Base-by-base conservation (phyloP, 2,797 vertebrate genomes). In the Fringilla coelebs region DNA sequence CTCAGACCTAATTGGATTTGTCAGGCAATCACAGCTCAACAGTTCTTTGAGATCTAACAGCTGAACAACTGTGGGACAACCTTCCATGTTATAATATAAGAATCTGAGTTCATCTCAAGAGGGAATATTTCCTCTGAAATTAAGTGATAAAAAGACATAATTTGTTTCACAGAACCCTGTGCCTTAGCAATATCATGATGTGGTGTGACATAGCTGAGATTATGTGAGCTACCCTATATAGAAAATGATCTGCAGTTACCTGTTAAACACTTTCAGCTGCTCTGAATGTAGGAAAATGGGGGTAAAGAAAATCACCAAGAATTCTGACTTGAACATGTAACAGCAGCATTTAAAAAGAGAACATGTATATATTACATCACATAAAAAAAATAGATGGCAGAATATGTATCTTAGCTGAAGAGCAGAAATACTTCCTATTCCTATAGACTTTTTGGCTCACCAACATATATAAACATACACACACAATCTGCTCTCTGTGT, bases 1-100 rank as follows among this genome's bases (percentile, higher is more conserved):
- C 78, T 95, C 84, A 95, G 71, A 77, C 38, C 19, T 96, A 97
- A 94, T 77, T 89, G 81, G 96, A 96, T 97, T 97, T 95, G 81
- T 81, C 87, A 94, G 77, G 80, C 54, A 87, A 67, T n/a, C 65
- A 32, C 31, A 89, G 60, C 32, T 71, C 75, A 91, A 82, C 24
- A 81, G 41, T 40, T 88, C 88, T 89, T 49, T 7, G 11, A 95
- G 76, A 71, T 63, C 40, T 45, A 90, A 45, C 28, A 60, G 40
- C 74, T 63, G 46, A 92, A 85, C 32, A 75, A 55, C 51, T 67
- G 55, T 2, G 32, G 43, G 51, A 63, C 72, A 84, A 9, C 11
- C 16, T 82, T 79, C 32, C 41, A 72, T 3, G 3, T 0, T 29
- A 17, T 13, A 91, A 84, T 8, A 12, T n/a, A 55, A 70, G 31